Evolutionary conservation across 2,888 invertebrate genomes (phyloP), one percentile per base, ranked within the genome.

Genomic region (Proisotoma minuta): DNA sequence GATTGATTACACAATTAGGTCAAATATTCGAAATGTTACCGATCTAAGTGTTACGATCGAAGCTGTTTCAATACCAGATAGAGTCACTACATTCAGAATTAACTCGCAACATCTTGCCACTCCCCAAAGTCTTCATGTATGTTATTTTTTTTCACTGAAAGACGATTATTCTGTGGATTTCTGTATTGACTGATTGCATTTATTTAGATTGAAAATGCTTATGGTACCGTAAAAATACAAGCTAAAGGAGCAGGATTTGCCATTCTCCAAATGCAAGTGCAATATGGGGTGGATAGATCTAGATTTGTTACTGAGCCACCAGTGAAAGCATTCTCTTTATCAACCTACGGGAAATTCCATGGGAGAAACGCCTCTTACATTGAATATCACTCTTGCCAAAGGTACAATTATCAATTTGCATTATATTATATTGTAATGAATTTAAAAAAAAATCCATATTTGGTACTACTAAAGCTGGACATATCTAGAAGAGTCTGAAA

Each of bases 361-460:
- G 96, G 96, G 57, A 83, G 93, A 77, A 97, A 97, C 83, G 90
- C 91, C 83, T 96, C 96, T 76, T 91, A 91, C 75, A 89, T 96
- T 75, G 85, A 87, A 49, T 91, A 91, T 79, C 82, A 85, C 66
- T 85, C 88, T 57, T 96, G 96, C 78, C 91, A 92, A 77, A 88
- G 87, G 91, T 92, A 78, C 78, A 75, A 22, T 54, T 62, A 52
- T 52, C 10, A 43, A 20, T 18, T 59, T n/a, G n/a, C 8, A 48
- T 43, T 43, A 18, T 5, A 43, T 43, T 12, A 43, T 43, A 20
- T 15, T 43, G 23, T 3, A 50, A 22, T 15, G 24, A 50, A 24
- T n/a, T 26, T 28, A 3, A 23, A 24, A 59, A 4, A 52, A 27
- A 10, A 3, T 26, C 63, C 50, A 53, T 53, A 48, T n/a, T 3